phyloP scores from a whole-genome alignment of 2,888 invertebrate genomes.

The Endotricha flammealis region DNA sequence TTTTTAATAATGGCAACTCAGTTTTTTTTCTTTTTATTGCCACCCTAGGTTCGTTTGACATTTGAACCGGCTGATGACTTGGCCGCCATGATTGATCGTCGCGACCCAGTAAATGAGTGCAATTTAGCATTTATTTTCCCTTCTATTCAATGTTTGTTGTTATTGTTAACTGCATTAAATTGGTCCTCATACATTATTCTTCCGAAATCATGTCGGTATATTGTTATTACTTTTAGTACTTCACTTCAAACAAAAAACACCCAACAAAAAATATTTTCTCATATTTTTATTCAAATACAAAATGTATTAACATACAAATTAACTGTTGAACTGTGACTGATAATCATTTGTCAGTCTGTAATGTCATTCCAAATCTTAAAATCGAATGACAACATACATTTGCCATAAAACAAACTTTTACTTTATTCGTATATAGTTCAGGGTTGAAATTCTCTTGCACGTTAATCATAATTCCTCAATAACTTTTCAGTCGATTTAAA shows the following conservation, averaged over 20 bases:
- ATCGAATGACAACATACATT: conserved; percentile 23
- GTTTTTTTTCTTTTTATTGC: conserved; percentile 70
- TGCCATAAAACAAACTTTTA: conserved; percentile 36
- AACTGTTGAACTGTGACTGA: conserved; percentile 65
- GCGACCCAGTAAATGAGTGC: conserved; percentile 74
- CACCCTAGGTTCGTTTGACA: conserved; percentile 77
- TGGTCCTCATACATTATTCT: conserved; percentile 19
- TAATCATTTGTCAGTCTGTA: conserved; percentile 68
- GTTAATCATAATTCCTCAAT: conserved; percentile 18
- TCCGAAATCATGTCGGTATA: background rate
- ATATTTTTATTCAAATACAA: conserved; percentile 19
- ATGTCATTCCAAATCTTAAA: conserved; percentile 61
- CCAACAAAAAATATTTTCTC: conserved; percentile 5
- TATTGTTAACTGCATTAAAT: conserved; percentile 53
- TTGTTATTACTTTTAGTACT: too few species aligned
- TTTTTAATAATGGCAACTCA: conserved; percentile 76
- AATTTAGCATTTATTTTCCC: conserved; percentile 72
- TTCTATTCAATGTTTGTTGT: conserved; percentile 60
- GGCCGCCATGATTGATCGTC: conserved; percentile 73
- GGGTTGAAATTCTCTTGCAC: conserved; percentile 27
- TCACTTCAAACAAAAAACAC: too few species aligned
- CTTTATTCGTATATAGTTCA: conserved; percentile 36
- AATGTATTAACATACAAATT: conserved; percentile 69
- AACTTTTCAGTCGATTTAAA: conserved; percentile 20
- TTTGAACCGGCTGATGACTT: conserved; percentile 77